Percentiles rank a stretch among this genome's conserved stretches.
These are phyloP conservation scores for Mungos mungo DNA, from an alignment of 2,113 vertebrate genomes.

Conservation along the genomic window DNA sequence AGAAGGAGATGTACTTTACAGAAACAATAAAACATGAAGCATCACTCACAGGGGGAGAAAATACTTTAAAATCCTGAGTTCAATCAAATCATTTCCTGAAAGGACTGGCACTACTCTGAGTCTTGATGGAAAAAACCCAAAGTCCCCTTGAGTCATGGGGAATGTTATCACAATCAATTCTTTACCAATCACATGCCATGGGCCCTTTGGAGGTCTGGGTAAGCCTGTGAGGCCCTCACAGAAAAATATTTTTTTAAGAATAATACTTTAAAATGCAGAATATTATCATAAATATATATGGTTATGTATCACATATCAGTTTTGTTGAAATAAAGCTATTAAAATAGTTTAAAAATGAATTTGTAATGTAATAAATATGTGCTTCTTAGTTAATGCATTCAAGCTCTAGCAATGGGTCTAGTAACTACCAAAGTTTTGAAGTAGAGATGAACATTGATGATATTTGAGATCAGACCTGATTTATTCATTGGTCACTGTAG, in stretches of 20 bases:
- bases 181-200: background rate
- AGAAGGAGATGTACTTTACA: background rate
- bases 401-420: background rate
- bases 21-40: background rate
- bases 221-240: background rate
- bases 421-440: background rate
- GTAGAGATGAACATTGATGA: background rate
- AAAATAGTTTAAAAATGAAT: background rate
- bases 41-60: background rate
- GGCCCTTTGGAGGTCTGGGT: background rate
- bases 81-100: background rate
- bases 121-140: background rate
- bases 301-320: background rate
- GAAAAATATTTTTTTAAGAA: background rate
- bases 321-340: constrained; percentile 6
- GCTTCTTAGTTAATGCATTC: background rate
- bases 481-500: background rate
- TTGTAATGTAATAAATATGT: background rate
- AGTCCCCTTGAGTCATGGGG: background rate
- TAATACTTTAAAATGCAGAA: background rate
- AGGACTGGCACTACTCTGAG: background rate
- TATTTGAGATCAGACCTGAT: background rate
- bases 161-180: background rate
- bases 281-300: background rate
- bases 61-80: background rate